phyloP scores from a whole-genome alignment of 2,888 invertebrate species.

The Synergus itoensis region DNA sequence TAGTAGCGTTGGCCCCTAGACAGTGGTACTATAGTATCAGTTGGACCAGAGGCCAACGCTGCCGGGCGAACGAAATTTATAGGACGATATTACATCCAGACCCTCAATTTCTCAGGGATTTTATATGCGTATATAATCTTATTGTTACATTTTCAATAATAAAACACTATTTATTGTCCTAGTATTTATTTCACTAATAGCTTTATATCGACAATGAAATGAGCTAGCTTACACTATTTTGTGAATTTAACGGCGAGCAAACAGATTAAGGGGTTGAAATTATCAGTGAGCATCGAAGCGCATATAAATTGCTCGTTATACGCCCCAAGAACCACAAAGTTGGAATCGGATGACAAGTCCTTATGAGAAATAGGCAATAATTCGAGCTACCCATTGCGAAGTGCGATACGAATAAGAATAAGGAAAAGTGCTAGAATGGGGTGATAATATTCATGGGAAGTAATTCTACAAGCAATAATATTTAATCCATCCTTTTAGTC shows the following conservation, averaged over 20 bases:
- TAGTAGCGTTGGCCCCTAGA: no score
- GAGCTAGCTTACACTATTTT: neutral
- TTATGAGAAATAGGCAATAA: neutral
- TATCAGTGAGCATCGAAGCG: neutral
- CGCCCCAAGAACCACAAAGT: neutral
- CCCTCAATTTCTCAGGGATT: no score
- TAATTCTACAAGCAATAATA: neutral
- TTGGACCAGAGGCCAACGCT: no score
- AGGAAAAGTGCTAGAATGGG: neutral
- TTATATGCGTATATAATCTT: no score
- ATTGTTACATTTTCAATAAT: no score
- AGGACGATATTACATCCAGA: no score
- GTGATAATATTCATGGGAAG: neutral
- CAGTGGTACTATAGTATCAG: no score
- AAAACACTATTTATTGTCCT: neutral
- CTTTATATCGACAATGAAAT: neutral
- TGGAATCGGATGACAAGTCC: neutral
- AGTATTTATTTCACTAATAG: neutral
- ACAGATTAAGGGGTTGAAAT: neutral
- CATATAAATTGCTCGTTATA: slow-evolving; percentile 5
- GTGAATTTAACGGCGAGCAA: neutral
- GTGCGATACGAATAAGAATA: neutral
- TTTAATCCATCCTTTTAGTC: neutral
- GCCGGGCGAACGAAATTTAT: no score
- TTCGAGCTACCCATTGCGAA: neutral